Evolutionary conservation across 2,888 invertebrate species (phyloP).

Genomic region (Balanococcus diminutus): DNA sequence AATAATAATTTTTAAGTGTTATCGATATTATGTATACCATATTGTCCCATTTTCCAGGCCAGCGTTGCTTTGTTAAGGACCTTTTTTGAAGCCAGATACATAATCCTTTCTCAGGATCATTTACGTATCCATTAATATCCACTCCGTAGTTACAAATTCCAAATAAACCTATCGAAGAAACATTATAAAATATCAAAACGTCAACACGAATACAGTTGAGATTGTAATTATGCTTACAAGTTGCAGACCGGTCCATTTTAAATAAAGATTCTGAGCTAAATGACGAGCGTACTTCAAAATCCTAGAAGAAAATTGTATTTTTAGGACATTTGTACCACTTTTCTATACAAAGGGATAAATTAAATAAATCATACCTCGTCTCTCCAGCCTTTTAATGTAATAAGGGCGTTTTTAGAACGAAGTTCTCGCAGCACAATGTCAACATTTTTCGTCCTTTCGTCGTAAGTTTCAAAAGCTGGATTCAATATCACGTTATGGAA

Average conservation of each 20-base stretch:
- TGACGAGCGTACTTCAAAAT: slow-evolving; percentile 86
- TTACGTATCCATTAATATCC: slow-evolving; percentile 91
- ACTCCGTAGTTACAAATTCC: slow-evolving; percentile 94
- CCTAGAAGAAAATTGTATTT: slow-evolving; percentile 65
- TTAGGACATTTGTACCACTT: neutral
- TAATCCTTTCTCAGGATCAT: slow-evolving; percentile 81
- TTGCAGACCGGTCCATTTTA: slow-evolving; percentile 89
- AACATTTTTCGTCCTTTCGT: slow-evolving; percentile 77
- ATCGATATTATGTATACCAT: slow-evolving; percentile 71
- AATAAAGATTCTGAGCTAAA: slow-evolving; percentile 69
- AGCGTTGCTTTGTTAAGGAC: slow-evolving; percentile 89
- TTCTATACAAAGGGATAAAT: neutral
- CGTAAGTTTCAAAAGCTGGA: slow-evolving; percentile 84
- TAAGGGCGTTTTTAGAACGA: slow-evolving; percentile 75
- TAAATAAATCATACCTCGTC: slow-evolving; percentile 73
- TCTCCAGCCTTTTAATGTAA: slow-evolving; percentile 88
- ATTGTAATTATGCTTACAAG: slow-evolving; percentile 67
- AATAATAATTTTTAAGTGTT: neutral
- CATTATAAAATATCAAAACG: neutral
- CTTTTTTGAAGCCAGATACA: slow-evolving; percentile 93
- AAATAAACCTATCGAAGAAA: slow-evolving; percentile 70
- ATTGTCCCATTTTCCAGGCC: slow-evolving; percentile 95
- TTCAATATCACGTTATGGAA: slow-evolving; percentile 80
- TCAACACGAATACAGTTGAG: too few relatives aligned
- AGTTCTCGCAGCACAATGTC: slow-evolving; percentile 80